A percentile compares a stretch with the other conserved stretches of the same genome.
phyloP scores from a whole-genome alignment of 1,140 invertebrate species.

The Zaprionus inermis region DNA sequence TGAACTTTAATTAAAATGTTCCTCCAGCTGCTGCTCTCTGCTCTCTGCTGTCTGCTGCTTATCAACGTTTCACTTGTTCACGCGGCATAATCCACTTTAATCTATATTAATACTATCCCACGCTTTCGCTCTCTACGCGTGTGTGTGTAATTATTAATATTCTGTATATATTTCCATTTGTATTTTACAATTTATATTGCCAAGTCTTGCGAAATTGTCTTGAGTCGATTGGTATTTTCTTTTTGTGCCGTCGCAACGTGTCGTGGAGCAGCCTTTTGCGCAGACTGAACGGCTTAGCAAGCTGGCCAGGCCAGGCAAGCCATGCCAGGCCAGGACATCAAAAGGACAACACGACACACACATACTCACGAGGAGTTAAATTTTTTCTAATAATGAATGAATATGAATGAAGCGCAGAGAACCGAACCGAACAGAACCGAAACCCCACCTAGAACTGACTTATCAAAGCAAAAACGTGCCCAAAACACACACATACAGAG shows the following conservation, averaged over 20 bases:
- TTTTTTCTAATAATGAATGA: slow-evolving; percentile 83
- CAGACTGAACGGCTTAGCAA: slow-evolving; percentile 76
- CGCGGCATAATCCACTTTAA: slow-evolving; percentile 11
- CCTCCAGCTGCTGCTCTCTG: neutral
- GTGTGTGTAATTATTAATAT: slow-evolving; percentile 8
- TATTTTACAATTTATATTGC: slow-evolving; percentile 8
- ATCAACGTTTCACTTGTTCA: slow-evolving; percentile 4
- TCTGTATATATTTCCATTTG: neutral
- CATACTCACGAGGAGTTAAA: slow-evolving; percentile 54
- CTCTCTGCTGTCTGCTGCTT: slow-evolving; percentile 2
- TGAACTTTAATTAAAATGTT: slow-evolving; percentile 27
- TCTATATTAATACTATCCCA: slow-evolving; percentile 1
- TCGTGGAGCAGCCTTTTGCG: slow-evolving; percentile 69
- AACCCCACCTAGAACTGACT: slow-evolving; percentile 62
- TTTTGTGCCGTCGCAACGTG: slow-evolving; percentile 58
- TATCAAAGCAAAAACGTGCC: slow-evolving; percentile 81
- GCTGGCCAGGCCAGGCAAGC: slow-evolving; percentile 32
- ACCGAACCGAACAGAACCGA: slow-evolving; percentile 25
- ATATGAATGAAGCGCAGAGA: slow-evolving; percentile 74
- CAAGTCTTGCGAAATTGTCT: neutral
- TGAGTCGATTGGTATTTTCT: slow-evolving; percentile 1
- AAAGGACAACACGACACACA: slow-evolving; percentile 56
- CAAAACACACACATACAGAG: slow-evolving; percentile 61
- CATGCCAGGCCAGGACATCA: slow-evolving; percentile 63
- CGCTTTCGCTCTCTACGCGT: neutral